A percentile compares a stretch with the other conserved stretches of the same genome.
Evolutionary conservation across 2,888 invertebrate species (phyloP).

Genomic region (Strigamia transsilvanica): DNA sequence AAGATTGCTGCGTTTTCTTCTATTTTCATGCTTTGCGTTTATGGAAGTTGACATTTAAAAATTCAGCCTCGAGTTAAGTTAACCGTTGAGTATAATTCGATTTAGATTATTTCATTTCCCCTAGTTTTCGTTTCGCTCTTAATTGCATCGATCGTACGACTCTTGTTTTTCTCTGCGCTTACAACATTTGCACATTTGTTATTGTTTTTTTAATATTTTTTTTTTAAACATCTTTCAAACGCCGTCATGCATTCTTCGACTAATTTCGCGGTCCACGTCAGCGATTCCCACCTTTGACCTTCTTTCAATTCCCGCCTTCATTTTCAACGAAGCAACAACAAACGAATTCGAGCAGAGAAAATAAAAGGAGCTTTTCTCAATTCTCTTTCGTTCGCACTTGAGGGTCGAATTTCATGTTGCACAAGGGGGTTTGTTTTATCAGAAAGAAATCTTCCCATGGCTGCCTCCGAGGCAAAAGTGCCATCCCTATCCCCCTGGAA

Average conservation of each 20-base stretch:
- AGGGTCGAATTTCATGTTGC: constrained; percentile 47
- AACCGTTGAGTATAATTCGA: constrained; percentile 28
- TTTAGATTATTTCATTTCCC: constrained; percentile 43
- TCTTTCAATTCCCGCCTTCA: background rate
- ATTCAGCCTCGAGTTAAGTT: constrained; percentile 33
- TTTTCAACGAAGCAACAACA: constrained; percentile 22
- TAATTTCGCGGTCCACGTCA: constrained; percentile 14
- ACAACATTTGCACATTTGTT: constrained; percentile 6
- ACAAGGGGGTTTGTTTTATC: constrained; percentile 35
- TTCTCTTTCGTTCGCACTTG: constrained; percentile 39
- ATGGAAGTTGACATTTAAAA: background rate
- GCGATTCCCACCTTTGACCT: constrained; percentile 20
- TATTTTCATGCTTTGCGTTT: background rate
- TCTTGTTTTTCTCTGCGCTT: constrained; percentile 13
- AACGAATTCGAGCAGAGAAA: constrained; percentile 6
- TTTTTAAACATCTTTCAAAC: background rate
- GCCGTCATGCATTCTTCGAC: background rate
- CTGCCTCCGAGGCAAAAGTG: constrained; percentile 38
- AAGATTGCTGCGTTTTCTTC: too few species aligned
- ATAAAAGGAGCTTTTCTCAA: constrained; percentile 31
- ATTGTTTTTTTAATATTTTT: background rate
- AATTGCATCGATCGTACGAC: constrained; percentile 29
- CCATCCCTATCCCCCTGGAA: background rate
- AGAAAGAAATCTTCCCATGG: constrained; percentile 43
- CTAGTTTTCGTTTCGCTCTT: background rate